Percentiles rank a stretch among this genome's conserved stretches.
phyloP scores from a whole-genome alignment of 1,140 invertebrate species.

The Lepidurus apus region DNA sequence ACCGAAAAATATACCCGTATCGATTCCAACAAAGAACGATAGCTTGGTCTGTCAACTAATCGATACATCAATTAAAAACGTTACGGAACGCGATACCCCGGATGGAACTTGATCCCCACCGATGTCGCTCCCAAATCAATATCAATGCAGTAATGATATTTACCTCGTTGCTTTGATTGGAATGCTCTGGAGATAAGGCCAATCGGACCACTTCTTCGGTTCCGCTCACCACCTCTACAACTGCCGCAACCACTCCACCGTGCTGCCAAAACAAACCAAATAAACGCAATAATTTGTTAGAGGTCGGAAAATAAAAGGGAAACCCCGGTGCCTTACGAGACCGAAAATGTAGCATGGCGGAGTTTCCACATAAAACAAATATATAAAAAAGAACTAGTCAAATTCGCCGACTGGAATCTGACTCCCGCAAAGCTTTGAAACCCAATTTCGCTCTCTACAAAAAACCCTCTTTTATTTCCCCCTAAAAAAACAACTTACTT shows the following conservation, averaged over 20 bases:
- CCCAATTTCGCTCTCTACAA: not conserved
- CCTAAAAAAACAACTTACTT: not conserved
- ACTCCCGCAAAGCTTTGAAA: not conserved
- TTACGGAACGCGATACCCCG: slow-evolving; percentile 1
- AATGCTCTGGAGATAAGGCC: slow-evolving; percentile 22
- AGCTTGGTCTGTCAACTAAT: not conserved
- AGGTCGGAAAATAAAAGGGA: not conserved
- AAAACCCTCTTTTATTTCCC: not conserved
- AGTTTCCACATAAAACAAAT: not conserved
- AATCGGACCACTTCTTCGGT: slow-evolving; percentile 28
- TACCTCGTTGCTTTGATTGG: slow-evolving; percentile 27
- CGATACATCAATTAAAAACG: slow-evolving; percentile 25
- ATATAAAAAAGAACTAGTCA: not conserved
- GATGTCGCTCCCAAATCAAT: not conserved
- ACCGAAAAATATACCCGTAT: not conserved
- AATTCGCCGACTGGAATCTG: not conserved
- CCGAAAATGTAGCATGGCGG: not conserved
- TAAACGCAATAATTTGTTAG: slow-evolving; percentile 7
- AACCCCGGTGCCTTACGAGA: not conserved
- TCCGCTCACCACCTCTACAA: slow-evolving; percentile 34
- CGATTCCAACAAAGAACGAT: not conserved
- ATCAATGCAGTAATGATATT: slow-evolving; percentile 1
- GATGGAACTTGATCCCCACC: slow-evolving; percentile 19
- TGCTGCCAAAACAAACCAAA: slow-evolving; percentile 14
- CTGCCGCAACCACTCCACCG: slow-evolving; percentile 33